phyloP scores from a whole-genome alignment of 2,797 vertebrate genomes.

The Hafferia zeledoni region DNA sequence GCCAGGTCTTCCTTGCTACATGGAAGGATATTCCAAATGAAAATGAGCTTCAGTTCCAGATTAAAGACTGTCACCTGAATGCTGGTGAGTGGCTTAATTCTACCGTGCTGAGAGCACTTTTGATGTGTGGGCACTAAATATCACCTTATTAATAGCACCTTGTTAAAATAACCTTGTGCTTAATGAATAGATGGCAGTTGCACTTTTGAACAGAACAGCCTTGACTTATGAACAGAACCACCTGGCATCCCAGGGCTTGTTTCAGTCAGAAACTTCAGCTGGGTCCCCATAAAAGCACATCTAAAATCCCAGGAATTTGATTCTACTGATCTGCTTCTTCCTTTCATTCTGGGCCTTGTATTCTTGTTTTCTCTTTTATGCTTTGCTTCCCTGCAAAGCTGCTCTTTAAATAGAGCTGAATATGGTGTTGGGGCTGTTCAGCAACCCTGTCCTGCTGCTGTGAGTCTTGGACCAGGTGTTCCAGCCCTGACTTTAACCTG shows the following conservation, averaged over 20 bases:
- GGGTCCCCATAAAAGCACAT: background rate
- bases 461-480: background rate
- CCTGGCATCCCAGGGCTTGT: background rate
- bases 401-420: background rate
- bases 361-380: background rate
- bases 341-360: background rate
- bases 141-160: background rate
- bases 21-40: slow-evolving; percentile 99
- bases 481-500: background rate
- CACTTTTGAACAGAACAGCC: background rate
- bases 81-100: slow-evolving; percentile 84
- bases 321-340: background rate
- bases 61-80: slow-evolving; percentile 97
- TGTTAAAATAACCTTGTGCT: background rate
- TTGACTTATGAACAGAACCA: background rate
- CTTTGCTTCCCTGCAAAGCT: background rate
- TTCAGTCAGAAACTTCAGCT: background rate
- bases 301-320: background rate
- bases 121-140: background rate
- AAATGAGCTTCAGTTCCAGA: slow-evolving; percentile 98
- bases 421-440: background rate
- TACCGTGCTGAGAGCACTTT: background rate
- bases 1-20: slow-evolving; percentile 97
- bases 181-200: background rate
- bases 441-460: background rate